Percentiles rank a stretch among this genome's conserved stretches.
phyloP scores from a whole-genome alignment of 2,888 invertebrate species.

The Sarcophaga rosellei region DNA sequence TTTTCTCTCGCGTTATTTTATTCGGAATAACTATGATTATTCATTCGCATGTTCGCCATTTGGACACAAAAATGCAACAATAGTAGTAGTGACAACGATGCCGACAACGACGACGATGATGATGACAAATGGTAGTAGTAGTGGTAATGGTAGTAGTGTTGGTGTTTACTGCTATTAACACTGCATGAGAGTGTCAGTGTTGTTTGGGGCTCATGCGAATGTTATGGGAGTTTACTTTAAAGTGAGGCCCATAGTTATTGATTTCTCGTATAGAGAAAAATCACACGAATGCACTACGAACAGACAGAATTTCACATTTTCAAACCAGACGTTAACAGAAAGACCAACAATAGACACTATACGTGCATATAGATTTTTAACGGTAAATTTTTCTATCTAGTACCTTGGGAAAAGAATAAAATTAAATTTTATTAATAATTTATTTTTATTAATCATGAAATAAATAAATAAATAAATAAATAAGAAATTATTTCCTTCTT shows the following conservation, averaged over 20 bases:
- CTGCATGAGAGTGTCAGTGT: background rate
- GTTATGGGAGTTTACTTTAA: slow-evolving; percentile 48
- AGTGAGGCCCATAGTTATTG: slow-evolving; percentile 73
- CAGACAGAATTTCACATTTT: slow-evolving; percentile 66
- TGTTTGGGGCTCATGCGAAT: background rate
- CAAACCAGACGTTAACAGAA: slow-evolving; percentile 62
- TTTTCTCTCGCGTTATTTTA: background rate
- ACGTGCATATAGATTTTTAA: slow-evolving; percentile 53
- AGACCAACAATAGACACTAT: slow-evolving; percentile 62
- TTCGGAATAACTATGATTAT: slow-evolving; percentile 21
- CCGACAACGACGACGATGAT: background rate
- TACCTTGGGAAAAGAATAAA: slow-evolving; percentile 8
- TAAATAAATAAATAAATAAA: slow-evolving; percentile 6
- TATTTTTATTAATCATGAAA: background rate
- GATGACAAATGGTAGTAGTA: too few species aligned
- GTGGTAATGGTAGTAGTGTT: background rate
- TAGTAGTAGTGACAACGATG: slow-evolving; percentile 20
- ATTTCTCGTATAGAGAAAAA: slow-evolving; percentile 76
- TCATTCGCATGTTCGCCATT: background rate
- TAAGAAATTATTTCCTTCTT: too few species aligned
- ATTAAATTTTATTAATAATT: too few species aligned
- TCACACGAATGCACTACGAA: slow-evolving; percentile 60
- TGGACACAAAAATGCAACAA: slow-evolving; percentile 42
- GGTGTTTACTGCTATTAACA: background rate
- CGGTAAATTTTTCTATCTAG: slow-evolving; percentile 50